Percentiles rank a stretch among this genome's conserved stretches.
Evolutionary conservation across 2,113 vertebrate genomes (phyloP).

Genomic region (Platichthys flesus): DNA sequence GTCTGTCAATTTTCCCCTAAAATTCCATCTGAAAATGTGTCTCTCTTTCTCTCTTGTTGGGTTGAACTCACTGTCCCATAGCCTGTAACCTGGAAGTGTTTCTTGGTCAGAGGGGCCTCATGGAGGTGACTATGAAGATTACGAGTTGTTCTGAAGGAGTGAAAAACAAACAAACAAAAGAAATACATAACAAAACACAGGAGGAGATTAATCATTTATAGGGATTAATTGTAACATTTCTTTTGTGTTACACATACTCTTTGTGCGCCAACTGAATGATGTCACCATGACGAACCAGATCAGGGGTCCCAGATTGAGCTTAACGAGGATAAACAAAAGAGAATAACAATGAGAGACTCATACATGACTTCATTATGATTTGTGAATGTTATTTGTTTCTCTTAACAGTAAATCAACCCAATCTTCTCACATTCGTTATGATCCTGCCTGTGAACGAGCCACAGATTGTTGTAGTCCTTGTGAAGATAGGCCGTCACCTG

Average conservation of each 20-base stretch:
- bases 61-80: conserved; percentile 91
- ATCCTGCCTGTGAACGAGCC: conserved; percentile 91
- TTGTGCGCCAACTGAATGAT: conserved; percentile 72
- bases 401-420: neutral
- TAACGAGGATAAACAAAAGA: conserved; percentile 15
- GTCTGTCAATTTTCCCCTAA: too few relatives aligned
- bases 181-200: neutral
- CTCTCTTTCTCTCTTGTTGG: neutral
- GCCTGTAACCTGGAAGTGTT: conserved; percentile 97
- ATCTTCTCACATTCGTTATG: conserved; percentile 83
- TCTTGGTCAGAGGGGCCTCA: conserved; percentile 93
- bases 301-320: conserved; percentile 83
- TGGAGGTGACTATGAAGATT: conserved; percentile 96
- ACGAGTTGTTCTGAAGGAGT: conserved; percentile 89
- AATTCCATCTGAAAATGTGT: too few relatives aligned
- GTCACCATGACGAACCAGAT: conserved; percentile 85
- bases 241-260: conserved; percentile 43
- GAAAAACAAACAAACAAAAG: neutral
- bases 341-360: neutral
- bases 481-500: conserved; percentile 97
- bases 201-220: neutral
- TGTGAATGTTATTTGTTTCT: neutral
- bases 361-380: neutral
- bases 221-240: neutral
- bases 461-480: conserved; percentile 97